Percentiles rank a stretch among this genome's conserved stretches.
Conservation (phyloP, 2,888 invertebrate genomes). For the Pterostichus niger region DNA sequence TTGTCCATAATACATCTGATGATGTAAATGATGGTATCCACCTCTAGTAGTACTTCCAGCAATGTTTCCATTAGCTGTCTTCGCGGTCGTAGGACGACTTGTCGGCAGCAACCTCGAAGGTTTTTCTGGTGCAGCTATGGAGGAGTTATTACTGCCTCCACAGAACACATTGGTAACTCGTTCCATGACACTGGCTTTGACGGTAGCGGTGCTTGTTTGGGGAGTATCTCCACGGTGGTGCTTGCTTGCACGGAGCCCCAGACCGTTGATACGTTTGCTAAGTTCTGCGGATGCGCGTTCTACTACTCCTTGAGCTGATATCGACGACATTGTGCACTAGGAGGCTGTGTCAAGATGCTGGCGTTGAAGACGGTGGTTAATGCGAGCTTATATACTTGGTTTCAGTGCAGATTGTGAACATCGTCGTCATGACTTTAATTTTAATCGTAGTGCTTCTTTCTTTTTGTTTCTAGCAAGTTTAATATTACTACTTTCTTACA, state of each 20-base stretch:
- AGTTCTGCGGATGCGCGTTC: conserved; percentile 95
- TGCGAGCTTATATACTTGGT: too few relatives aligned
- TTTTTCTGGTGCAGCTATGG: conserved; percentile 77
- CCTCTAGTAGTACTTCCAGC: conserved; percentile 61
- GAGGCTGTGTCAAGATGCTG: too few relatives aligned
- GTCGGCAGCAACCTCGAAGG: conserved; percentile 74
- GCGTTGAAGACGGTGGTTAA: too few relatives aligned
- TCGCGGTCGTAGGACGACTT: conserved; percentile 34
- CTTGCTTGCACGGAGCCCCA: conserved; percentile 85
- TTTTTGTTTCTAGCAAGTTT: too few relatives aligned
- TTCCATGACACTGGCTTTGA: conserved; percentile 88
- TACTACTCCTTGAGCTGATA: conserved; percentile 93
- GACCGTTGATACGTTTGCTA: conserved; percentile 92
- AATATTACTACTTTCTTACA: too few relatives aligned
- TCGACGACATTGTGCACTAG: conserved; percentile 84
- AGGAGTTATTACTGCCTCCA: conserved; percentile 78
- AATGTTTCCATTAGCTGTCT: conserved; percentile 72
- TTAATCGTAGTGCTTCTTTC: too few relatives aligned
- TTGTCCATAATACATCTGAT: conserved; percentile 71
- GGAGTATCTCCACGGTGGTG: conserved; percentile 72
- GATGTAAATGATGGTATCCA: conserved; percentile 28
- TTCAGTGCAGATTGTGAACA: too few relatives aligned
- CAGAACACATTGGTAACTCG: conserved; percentile 93
- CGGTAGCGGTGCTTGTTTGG: conserved; percentile 67
- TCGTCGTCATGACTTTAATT: too few relatives aligned